Percentiles rank a stretch among this genome's conserved stretches.
phyloP scores from a whole-genome alignment of 2,888 invertebrate species.

The Pinctada fucata region DNA sequence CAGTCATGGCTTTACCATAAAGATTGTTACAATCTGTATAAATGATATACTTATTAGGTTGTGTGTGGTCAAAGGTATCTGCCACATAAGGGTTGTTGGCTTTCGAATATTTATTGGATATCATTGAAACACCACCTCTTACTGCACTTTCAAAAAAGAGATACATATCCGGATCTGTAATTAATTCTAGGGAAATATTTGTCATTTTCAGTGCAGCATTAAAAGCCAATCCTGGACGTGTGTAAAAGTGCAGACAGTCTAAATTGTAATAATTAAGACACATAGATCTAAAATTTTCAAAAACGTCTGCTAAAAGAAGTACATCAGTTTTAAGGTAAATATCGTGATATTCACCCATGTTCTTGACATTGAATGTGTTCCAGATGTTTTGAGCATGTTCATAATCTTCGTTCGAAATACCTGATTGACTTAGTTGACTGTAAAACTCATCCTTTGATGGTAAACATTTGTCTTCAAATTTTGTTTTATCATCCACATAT shows the following conservation, averaged over 20 bases:
- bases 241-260: slow-evolving; percentile 17
- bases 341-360: slow-evolving; percentile 24
- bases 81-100: slow-evolving; percentile 17
- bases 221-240: slow-evolving; percentile 21
- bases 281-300: slow-evolving; percentile 45
- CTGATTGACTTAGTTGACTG: slow-evolving; percentile 39
- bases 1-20: slow-evolving; percentile 20
- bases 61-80: background rate
- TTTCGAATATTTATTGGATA: slow-evolving; percentile 16
- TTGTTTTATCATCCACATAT: background rate
- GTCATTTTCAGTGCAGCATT: slow-evolving; percentile 15
- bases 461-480: background rate
- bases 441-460: slow-evolving; percentile 41
- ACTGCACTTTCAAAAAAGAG: slow-evolving; percentile 12
- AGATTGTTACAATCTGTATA: slow-evolving; percentile 22
- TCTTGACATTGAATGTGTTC: slow-evolving; percentile 22
- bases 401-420: slow-evolving; percentile 42
- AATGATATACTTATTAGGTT: slow-evolving; percentile 4
- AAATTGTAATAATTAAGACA: slow-evolving; percentile 49
- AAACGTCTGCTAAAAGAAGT: slow-evolving; percentile 66
- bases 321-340: slow-evolving; percentile 42
- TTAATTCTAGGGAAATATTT: background rate
- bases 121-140: slow-evolving; percentile 21
- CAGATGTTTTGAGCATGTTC: slow-evolving; percentile 34
- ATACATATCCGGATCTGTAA: slow-evolving; percentile 26